These are phyloP conservation scores for Catostylus mosaicus DNA, from an alignment of 30 jellyfish, hydroid and myxozoan genomes.

Conservation along the genomic window DNA sequence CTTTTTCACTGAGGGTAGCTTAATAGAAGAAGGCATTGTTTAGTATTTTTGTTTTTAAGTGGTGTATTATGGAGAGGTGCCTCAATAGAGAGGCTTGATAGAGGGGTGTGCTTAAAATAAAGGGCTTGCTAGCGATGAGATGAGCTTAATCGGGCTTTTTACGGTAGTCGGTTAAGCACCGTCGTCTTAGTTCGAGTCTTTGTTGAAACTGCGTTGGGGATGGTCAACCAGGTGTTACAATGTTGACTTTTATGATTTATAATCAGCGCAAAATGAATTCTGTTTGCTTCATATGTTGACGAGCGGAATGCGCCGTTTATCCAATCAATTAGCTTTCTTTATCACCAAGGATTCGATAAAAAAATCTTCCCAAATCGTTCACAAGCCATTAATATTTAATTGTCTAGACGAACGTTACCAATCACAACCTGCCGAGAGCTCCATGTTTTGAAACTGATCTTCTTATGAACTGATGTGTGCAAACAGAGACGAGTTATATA, in stretches of 20 bases:
- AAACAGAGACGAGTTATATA: too few species aligned
- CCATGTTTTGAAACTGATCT: background rate
- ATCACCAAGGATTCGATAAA: background rate
- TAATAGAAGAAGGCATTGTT: too few species aligned
- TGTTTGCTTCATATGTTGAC: background rate
- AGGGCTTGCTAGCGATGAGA: too few species aligned
- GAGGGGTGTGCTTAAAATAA: too few species aligned
- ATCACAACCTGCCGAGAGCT: conserved; percentile 13
- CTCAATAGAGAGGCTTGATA: too few species aligned
- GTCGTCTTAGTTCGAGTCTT: too few species aligned
- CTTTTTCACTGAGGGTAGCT: too few species aligned
- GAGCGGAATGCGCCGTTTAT: background rate
- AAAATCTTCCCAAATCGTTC: background rate
- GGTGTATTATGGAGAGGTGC: too few species aligned
- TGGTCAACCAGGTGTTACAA: background rate
- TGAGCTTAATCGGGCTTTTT: too few species aligned
- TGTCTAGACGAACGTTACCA: conserved; percentile 34
- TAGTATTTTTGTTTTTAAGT: too few species aligned
- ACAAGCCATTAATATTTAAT: conserved; percentile 39
- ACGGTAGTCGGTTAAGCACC: too few species aligned
- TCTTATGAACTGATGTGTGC: background rate
- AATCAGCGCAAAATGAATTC: background rate
- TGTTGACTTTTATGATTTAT: background rate
- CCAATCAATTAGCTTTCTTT: background rate
- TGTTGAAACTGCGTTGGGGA: too few species aligned